Evolutionary conservation across 2,113 vertebrate genomes (phyloP).

Genomic region (Percopsis transmontana): DNA sequence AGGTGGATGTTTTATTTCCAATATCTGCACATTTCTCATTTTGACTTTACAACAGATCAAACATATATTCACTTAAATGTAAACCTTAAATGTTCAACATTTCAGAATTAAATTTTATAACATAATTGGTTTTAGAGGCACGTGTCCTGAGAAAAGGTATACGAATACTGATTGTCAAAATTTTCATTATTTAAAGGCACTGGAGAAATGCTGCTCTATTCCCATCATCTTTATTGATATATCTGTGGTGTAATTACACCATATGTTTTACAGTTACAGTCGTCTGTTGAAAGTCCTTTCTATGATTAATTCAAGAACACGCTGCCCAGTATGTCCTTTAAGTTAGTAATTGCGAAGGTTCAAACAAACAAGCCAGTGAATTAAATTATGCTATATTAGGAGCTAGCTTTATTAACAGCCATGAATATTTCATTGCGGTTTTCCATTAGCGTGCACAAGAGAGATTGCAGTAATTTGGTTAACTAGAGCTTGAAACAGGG

Average conservation of each 20-base stretch:
- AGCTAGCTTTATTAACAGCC: constrained; percentile 40
- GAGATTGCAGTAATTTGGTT: constrained; percentile 35
- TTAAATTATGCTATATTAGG: constrained; percentile 46
- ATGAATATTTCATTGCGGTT: constrained; percentile 54
- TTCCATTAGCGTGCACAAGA: constrained; percentile 40
- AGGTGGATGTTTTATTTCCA: too few species aligned
- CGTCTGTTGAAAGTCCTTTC: neutral
- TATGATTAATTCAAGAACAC: constrained; percentile 19
- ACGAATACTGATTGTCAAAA: too few species aligned
- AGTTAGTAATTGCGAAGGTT: constrained; percentile 15
- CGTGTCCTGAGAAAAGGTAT: too few species aligned
- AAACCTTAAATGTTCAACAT: too few species aligned
- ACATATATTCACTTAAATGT: too few species aligned
- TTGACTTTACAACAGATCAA: too few species aligned
- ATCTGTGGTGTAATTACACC: constrained; percentile 8
- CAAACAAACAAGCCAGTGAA: constrained; percentile 36
- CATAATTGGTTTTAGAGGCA: too few species aligned
- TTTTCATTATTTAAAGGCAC: too few species aligned
- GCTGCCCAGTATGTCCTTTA: too few species aligned
- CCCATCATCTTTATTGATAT: constrained; percentile 25
- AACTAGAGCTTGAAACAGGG: constrained; percentile 35
- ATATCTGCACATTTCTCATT: too few species aligned
- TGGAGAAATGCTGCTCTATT: constrained; percentile 7
- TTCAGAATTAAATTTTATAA: too few species aligned
- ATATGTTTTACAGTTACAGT: too few species aligned